Conservation (phyloP, 2,113 vertebrate species). For the Oenanthe melanoleuca region DNA sequence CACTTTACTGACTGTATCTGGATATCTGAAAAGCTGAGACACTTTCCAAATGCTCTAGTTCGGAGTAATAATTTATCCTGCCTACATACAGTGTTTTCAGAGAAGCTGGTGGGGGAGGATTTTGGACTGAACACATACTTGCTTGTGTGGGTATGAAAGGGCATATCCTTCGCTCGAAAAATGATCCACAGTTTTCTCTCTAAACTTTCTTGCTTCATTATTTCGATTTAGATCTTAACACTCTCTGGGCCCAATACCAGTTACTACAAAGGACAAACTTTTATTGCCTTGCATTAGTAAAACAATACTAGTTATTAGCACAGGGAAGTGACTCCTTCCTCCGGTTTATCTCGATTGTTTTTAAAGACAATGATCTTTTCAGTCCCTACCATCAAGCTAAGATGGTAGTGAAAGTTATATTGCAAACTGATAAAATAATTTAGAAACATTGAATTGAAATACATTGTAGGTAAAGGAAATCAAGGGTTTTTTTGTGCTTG, state of each 20-base stretch:
- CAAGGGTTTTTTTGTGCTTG: not conserved
- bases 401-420: not conserved
- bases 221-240: not conserved
- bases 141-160: constrained; percentile 4
- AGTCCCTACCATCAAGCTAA: not conserved
- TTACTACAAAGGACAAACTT: not conserved
- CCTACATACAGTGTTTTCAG: not conserved
- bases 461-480: not conserved
- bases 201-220: not conserved
- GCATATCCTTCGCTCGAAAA: not conserved
- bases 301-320: not conserved
- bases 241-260: not conserved
- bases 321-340: not conserved
- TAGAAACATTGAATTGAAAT: not conserved
- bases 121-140: not conserved
- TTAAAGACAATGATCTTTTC: not conserved
- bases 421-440: not conserved
- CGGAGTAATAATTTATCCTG: not conserved
- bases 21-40: not conserved
- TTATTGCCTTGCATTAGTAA: not conserved
- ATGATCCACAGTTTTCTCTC: not conserved
- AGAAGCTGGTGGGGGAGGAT: not conserved
- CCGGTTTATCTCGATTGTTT: not conserved
- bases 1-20: not conserved
- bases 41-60: not conserved